Base-by-base conservation (phyloP, 2,797 vertebrate species). In the Clarias pachynema region DNA sequence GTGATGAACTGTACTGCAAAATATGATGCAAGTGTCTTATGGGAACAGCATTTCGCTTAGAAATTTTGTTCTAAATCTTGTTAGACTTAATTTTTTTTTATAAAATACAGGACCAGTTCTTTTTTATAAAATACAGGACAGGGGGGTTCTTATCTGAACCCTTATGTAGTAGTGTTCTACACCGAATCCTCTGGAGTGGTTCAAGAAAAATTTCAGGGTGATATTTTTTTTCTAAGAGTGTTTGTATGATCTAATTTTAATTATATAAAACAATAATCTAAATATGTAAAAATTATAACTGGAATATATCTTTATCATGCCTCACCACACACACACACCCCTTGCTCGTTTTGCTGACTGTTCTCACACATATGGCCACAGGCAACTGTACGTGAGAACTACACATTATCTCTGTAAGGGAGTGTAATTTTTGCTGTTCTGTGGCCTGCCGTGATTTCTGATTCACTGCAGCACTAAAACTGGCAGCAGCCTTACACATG, bases 391-490 rank as follows among this genome's bases (percentile, higher is more conserved):
- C 3, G 29, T 83, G 74, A 62, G 66, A 86, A 79, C 78, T 79
- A 83, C 85, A 79, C 57, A 79, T 73, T 84, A 81, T 81, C 82
- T 84, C 69, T 68, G 69, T 59, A 75, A 81, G 68, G 16, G n/a
- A 84, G 62, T 81, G 78, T 75, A 81, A 75, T 87, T 84, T 84
- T 63, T 86, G 77, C 70, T 63, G 69, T 87, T 79, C 70, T 80
- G 60, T 63, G 49, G 81, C 81, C 81, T 79, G 31, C 37, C 72
- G 60, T 81, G 79, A 73, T 86, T 86, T 86, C 82, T 86, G 77
- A 84, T 84, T 84, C 75, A 87, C 69, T 84, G 77, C 86, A 60
- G 60, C 62, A 81, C 77, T 83, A 81, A 87, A 87, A 49, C 78
- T 87, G 86, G 86, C 82, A 74, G 4, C 78, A 77, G 62, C 82